Conservation (phyloP, 2,113 vertebrate genomes). For the Beaufortia kweichowensis region DNA sequence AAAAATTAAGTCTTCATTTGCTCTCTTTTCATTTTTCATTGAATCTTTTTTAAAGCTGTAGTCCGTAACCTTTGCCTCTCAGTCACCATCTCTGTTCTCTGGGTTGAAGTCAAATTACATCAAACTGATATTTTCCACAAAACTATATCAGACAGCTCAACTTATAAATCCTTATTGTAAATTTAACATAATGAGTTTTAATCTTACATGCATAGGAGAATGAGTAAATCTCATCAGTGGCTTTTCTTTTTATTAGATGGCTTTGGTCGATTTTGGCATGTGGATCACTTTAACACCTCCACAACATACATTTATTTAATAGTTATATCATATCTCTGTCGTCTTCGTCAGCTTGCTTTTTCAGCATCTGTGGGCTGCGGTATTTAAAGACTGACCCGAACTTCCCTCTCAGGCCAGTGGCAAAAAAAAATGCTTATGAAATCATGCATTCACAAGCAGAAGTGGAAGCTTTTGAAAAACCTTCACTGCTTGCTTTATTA, state of each 20-base stretch:
- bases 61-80: too few relatives aligned
- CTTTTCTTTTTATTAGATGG: neutral
- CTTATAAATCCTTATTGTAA: too few relatives aligned
- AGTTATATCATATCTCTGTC: conserved; percentile 29
- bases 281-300: conserved; percentile 5
- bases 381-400: conserved; percentile 24
- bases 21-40: too few relatives aligned
- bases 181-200: too few relatives aligned
- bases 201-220: neutral
- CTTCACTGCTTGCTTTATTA: conserved; percentile 38
- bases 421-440: conserved; percentile 20
- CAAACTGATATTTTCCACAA: too few relatives aligned
- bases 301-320: neutral
- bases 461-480: conserved; percentile 33
- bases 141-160: too few relatives aligned
- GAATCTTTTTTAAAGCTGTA: too few relatives aligned
- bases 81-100: too few relatives aligned
- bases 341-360: neutral
- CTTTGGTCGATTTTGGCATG: neutral
- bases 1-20: too few relatives aligned
- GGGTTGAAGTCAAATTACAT: too few relatives aligned
- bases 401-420: conserved; percentile 28
- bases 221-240: neutral
- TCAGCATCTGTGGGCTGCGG: conserved; percentile 12
- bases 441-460: conserved; percentile 31